Evolutionary conservation across 2,888 invertebrate species (phyloP), one percentile per base, ranked within the genome.

Genomic region (Vesta saturnalis): DNA sequence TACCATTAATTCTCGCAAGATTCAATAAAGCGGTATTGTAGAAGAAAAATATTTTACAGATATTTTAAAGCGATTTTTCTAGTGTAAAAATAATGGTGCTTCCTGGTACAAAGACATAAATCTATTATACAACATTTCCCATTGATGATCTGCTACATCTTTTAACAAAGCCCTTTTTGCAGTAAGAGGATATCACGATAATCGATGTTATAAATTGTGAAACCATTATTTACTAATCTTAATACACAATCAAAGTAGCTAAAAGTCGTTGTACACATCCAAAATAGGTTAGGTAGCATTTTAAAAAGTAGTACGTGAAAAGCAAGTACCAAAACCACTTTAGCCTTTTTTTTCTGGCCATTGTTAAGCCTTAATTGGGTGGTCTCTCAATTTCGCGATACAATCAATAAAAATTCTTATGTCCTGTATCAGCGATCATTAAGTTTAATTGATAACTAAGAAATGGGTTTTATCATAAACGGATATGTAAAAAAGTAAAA

Each of bases 301-400:
- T 39, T 39, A 39, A 39, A 39, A 39, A 39, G 39, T n/a, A 39
- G 39, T 39, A 39, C 39, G 39, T n/a, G 39, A 39, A 39, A 39
- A 39, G 39, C 39, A 1, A 39, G 39, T 39, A 10, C 39, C 2
- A 39, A 39, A 39, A 39, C 39, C 39, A 39, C 39, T 39, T 39
- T 39, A n/a, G n/a, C 2, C 12, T 39, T 39, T 39, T 39, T 39
- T 39, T 39, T 39, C 10, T 10, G 10, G n/a, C 39, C n/a, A 39
- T 39, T 39, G 39, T 39, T 39, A 6, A n/a, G 8, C 39, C 39
- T 4, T 39, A 39, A 39, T 39, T 39, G 39, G 39, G 39, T 39
- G 39, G 39, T 39, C 39, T 39, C n/a, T 39, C 2, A 39, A 39
- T 39, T 39, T 39, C 39, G 39, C 39, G 39, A 39, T 39, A 39